phyloP scores from a whole-genome alignment of 2,888 invertebrate species.

The Eupithecia centaureata region DNA sequence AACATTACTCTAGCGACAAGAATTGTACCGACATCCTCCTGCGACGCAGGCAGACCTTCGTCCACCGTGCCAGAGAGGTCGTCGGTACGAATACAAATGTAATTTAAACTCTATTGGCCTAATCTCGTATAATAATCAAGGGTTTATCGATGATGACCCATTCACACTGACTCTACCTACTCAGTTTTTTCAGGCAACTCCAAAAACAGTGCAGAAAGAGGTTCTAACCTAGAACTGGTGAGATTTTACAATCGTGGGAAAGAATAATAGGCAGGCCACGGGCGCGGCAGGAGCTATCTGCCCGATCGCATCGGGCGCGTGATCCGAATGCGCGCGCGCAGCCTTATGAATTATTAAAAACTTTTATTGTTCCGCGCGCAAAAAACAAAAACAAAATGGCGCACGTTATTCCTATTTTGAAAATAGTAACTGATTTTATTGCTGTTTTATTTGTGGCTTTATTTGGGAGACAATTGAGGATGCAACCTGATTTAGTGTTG shows the following conservation, averaged over 20 bases:
- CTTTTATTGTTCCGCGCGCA: constrained; percentile 78
- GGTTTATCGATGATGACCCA: neutral
- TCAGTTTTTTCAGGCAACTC: neutral
- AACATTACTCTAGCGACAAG: too few species aligned
- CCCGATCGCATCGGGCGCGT: constrained; percentile 70
- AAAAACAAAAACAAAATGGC: constrained; percentile 65
- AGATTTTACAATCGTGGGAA: constrained; percentile 79
- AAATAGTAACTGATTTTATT: constrained; percentile 74
- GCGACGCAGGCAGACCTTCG: too few species aligned
- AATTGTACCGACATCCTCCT: too few species aligned
- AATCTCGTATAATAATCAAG: too few species aligned
- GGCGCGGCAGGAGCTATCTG: constrained; percentile 57
- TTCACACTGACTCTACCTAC: neutral
- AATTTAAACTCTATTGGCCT: too few species aligned
- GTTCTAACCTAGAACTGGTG: constrained; percentile 57
- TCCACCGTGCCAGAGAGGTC: too few species aligned
- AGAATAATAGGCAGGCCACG: constrained; percentile 67
- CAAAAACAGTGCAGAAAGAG: constrained; percentile 24
- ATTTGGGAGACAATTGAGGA: constrained; percentile 71
- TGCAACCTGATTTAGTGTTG: constrained; percentile 45
- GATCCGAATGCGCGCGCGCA: constrained; percentile 67
- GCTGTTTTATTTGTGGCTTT: constrained; percentile 71
- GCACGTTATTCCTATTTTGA: constrained; percentile 72
- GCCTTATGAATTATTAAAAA: constrained; percentile 80
- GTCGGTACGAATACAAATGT: too few species aligned